These are phyloP conservation scores for Lycorma delicatula DNA, from an alignment of 1,140 invertebrate species.

Conservation along the genomic window DNA sequence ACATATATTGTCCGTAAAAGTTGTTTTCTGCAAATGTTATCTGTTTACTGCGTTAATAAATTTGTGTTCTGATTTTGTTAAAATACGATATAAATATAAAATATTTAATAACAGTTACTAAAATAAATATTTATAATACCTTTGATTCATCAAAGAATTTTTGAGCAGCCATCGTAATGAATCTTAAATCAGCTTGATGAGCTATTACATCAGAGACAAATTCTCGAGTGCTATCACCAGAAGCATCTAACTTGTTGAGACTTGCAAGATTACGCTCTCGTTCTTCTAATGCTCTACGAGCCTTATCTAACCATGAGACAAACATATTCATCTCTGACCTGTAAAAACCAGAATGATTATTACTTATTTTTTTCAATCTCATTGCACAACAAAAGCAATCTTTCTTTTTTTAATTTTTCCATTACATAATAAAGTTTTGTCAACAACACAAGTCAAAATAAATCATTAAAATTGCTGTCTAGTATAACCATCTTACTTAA, in stretches of 20 bases:
- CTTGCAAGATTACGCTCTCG: conserved; percentile 77
- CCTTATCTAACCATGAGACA: conserved; percentile 73
- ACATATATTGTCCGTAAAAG: no score
- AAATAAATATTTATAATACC: conserved; percentile 37
- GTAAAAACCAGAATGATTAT: conserved; percentile 15
- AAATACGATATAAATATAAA: neutral
- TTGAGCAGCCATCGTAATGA: conserved; percentile 89
- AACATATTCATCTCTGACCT: conserved; percentile 71
- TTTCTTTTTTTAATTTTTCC: no score
- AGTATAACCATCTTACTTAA: no score
- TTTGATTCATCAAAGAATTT: conserved; percentile 92
- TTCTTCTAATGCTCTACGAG: conserved; percentile 69
- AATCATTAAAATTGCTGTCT: no score
- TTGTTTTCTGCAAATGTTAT: no score
- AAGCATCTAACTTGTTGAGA: conserved; percentile 58
- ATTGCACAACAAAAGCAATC: no score
- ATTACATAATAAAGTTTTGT: no score
- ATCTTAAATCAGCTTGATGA: conserved; percentile 87
- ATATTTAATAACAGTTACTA: neutral
- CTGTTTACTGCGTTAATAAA: neutral
- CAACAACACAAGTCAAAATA: no score
- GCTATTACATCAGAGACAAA: conserved; percentile 91
- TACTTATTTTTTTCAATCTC: neutral
- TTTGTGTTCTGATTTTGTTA: neutral
- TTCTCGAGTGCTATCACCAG: conserved; percentile 66